Evolutionary conservation across 2,113 vertebrate species (phyloP), one percentile per base, ranked within the genome.

Genomic region (Osmerus eperlanus): DNA sequence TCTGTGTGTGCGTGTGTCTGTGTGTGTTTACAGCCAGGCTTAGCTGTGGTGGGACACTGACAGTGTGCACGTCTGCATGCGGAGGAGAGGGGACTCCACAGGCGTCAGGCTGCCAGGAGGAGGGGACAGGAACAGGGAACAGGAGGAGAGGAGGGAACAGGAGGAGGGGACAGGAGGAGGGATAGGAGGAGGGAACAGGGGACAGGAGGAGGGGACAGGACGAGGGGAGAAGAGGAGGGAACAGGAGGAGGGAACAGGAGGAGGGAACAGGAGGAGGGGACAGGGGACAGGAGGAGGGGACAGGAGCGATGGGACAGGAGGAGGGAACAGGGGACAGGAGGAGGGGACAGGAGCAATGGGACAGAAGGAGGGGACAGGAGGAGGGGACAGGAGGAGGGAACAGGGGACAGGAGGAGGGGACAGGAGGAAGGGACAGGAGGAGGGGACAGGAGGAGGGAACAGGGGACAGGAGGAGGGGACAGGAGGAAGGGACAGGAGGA

Each of bases 21-120:
- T 47, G 64, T 55, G 67, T 56, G 53, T 56, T 67, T 83, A 47
- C 21, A 65, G 72, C 28, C 67, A 59, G 51, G 41, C 41, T 47
- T 9, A 11, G 41, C 41, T 9, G 41, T 7, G 7, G 41, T 47
- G 41, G 41, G 41, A 47, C 8, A 9, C 9, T 47, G 41, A 5
- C 41, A 2, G 14, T 56, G 54, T 5, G 54, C 54, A 56, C 54
- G 54, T 56, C 54, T 56, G 15, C 3, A 19, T 25, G 19, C 65
- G 15, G 61, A 70, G 56, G 54, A 11, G 9, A 76, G 75, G 72
- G 32, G 14, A 25, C 19, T 18, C 54, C 41, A 14, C 59, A 61
- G 23, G 19, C 59, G 3, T 21, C 61, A 32, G 61, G 28, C 23
- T 28, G 23, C 16, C 13, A 56, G 41, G 0, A 15, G 25, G 51